Percentiles rank a stretch among this genome's conserved stretches.
phyloP scores from a whole-genome alignment of 92 coral and sea anemone species.

The Phenganax marumi region DNA sequence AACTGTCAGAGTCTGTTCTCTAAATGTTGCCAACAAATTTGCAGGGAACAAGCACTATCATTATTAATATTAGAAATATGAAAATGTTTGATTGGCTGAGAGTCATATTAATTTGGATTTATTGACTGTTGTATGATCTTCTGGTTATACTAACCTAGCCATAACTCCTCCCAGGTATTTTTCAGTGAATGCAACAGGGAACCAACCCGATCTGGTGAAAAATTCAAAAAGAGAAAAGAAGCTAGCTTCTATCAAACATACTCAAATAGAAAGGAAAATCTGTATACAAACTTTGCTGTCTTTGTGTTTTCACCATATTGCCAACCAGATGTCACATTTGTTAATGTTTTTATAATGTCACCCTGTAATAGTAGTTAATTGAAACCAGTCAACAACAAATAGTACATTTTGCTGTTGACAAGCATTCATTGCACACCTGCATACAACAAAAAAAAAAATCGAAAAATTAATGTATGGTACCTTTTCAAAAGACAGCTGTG shows the following conservation, averaged over 20 bases:
- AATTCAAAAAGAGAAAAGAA: neutral
- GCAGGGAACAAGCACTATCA: no score
- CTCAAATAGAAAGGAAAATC: neutral
- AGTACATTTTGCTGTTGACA: no score
- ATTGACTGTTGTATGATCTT: neutral
- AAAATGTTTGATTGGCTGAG: neutral
- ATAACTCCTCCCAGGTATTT: slow-evolving; percentile 65
- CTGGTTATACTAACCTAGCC: slow-evolving; percentile 53
- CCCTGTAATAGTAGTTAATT: slow-evolving; percentile 51
- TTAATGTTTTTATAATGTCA: slow-evolving; percentile 77
- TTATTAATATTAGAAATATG: neutral
- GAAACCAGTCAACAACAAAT: neutral
- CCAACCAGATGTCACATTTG: slow-evolving; percentile 95
- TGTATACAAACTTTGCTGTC: slow-evolving; percentile 67
- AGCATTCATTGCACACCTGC: neutral
- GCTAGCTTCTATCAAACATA: neutral
- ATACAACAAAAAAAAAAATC: neutral
- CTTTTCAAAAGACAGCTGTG: slow-evolving; percentile 84
- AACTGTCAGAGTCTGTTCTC: no score
- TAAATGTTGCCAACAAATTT: no score
- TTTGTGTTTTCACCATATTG: slow-evolving; percentile 89
- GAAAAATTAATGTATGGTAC: slow-evolving; percentile 30
- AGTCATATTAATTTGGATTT: neutral
- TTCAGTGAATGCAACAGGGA: slow-evolving; percentile 76
- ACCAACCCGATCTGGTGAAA: slow-evolving; percentile 76